Evolutionary conservation across 2,888 invertebrate species (phyloP).

Genomic region (Thyatira batis): DNA sequence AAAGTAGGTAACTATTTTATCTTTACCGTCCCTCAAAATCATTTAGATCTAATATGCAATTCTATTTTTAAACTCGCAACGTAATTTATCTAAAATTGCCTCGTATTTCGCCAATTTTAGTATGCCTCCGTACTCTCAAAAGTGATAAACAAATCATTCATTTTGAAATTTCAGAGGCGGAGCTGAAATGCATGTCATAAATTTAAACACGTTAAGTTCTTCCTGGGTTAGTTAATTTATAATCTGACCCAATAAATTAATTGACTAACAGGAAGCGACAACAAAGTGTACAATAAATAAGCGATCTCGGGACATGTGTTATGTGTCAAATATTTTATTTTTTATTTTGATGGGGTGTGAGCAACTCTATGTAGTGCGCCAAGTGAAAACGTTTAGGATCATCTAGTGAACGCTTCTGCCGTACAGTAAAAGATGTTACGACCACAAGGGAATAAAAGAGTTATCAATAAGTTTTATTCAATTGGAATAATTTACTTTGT

Average conservation of each 20-base stretch:
- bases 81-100: neutral
- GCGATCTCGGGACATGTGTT: slow-evolving; percentile 57
- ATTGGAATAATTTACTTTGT: slow-evolving; percentile 56
- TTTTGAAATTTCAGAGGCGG: neutral
- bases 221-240: slow-evolving; percentile 71
- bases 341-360: slow-evolving; percentile 50
- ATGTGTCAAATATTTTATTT: slow-evolving; percentile 51
- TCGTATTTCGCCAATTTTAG: neutral
- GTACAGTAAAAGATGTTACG: slow-evolving; percentile 68
- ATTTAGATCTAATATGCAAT: neutral
- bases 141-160: neutral
- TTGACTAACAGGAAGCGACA: slow-evolving; percentile 65
- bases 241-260: slow-evolving; percentile 72
- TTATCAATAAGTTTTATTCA: slow-evolving; percentile 76
- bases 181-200: slow-evolving; percentile 37
- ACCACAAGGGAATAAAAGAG: slow-evolving; percentile 68
- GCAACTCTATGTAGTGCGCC: slow-evolving; percentile 58
- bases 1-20: neutral
- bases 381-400: slow-evolving; percentile 66
- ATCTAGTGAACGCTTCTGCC: slow-evolving; percentile 61
- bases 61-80: neutral
- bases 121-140: neutral
- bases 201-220: slow-evolving; percentile 60
- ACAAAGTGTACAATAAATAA: slow-evolving; percentile 75
- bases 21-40: neutral